phyloP scores from a whole-genome alignment of 2,113 vertebrate genomes.

The Strigops habroptila region DNA sequence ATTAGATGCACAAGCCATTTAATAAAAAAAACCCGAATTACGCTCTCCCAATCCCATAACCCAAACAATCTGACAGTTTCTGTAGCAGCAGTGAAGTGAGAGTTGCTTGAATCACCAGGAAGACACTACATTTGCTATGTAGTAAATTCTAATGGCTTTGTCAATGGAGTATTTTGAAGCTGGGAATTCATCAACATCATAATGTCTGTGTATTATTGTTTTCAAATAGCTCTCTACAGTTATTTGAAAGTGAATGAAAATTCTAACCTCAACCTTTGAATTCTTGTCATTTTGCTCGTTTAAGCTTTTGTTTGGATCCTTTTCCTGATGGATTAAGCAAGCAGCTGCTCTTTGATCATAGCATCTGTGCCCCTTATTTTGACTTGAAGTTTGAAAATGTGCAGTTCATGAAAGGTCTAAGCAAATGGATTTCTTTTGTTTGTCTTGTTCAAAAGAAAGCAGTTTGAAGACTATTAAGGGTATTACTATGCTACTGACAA shows the following conservation, averaged over 20 bases:
- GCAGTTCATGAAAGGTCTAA: neutral
- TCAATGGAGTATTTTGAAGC: neutral
- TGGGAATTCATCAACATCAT: neutral
- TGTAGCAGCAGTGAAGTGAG: neutral
- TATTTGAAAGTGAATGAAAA: neutral
- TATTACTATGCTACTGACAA: neutral
- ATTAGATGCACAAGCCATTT: slow-evolving; percentile 5
- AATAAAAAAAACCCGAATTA: neutral
- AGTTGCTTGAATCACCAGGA: neutral
- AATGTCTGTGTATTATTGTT: neutral
- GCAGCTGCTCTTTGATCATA: slow-evolving; percentile 22
- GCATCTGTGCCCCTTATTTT: slow-evolving; percentile 1
- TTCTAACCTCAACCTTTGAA: neutral
- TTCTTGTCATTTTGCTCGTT: neutral
- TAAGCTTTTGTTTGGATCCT: slow-evolving; percentile 21
- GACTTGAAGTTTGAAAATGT: neutral
- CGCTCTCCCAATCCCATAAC: neutral
- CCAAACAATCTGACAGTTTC: neutral
- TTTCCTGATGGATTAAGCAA: slow-evolving; percentile 26
- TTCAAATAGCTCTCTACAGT: neutral
- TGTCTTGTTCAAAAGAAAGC: neutral
- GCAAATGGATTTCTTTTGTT: slow-evolving; percentile 25
- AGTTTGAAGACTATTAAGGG: neutral
- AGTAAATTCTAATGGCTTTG: neutral
- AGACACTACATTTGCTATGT: neutral